phyloP scores from a whole-genome alignment of 2,797 vertebrate species.

The Pteronotus mesoamericanus region DNA sequence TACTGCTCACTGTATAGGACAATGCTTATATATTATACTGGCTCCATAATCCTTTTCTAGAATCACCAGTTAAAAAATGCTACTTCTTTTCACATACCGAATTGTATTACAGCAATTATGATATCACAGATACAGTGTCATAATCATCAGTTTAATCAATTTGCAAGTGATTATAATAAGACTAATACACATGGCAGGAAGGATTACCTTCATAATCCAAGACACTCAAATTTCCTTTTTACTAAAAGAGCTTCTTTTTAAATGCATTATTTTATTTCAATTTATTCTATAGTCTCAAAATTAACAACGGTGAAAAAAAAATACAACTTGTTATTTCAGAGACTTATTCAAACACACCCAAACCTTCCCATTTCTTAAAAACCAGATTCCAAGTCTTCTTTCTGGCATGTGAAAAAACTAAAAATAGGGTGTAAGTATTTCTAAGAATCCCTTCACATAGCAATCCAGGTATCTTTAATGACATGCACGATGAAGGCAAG shows the following conservation, averaged over 20 bases:
- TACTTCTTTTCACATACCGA: background rate
- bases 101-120: background rate
- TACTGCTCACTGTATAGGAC: background rate
- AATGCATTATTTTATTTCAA: background rate
- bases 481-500: background rate
- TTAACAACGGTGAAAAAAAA: background rate
- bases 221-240: background rate
- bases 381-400: background rate
- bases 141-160: conserved; percentile 34
- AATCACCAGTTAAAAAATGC: background rate
- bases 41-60: background rate
- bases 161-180: conserved; percentile 34
- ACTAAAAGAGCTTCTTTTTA: background rate
- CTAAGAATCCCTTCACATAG: background rate
- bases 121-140: background rate
- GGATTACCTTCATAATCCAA: background rate
- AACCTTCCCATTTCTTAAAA: background rate
- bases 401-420: background rate
- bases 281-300: background rate
- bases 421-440: background rate
- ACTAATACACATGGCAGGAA: conserved; percentile 29
- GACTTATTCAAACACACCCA: background rate
- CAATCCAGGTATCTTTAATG: background rate
- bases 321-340: background rate
- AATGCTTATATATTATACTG: background rate